Conservation (phyloP, 2,113 vertebrate species). For the Grammomys surdaster region DNA sequence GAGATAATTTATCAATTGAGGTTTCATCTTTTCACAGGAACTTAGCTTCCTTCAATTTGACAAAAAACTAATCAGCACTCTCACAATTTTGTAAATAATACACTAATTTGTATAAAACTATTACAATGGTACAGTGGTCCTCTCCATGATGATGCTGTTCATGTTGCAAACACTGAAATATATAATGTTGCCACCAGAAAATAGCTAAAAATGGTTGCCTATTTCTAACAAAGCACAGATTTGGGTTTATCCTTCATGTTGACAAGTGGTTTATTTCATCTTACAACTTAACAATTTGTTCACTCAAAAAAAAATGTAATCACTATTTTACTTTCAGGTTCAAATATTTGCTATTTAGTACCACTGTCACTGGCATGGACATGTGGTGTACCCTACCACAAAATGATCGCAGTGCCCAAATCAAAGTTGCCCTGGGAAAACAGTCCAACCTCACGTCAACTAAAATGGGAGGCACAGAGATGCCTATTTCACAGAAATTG, state of each 20-base stretch:
- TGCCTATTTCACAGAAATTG: background rate
- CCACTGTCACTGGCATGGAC: background rate
- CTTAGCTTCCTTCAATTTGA: background rate
- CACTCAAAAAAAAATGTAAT: background rate
- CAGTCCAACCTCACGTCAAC: background rate
- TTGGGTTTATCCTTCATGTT: background rate
- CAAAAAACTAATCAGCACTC: background rate
- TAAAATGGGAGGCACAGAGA: background rate
- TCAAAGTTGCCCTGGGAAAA: background rate
- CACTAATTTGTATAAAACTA: background rate
- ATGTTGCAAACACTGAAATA: background rate
- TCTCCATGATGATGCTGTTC: background rate
- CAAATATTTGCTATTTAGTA: background rate
- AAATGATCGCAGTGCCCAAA: background rate
- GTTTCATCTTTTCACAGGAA: background rate
- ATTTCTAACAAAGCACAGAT: background rate
- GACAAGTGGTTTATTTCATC: conserved; percentile 47
- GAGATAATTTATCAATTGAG: background rate
- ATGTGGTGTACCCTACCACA: background rate
- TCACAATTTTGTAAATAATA: background rate
- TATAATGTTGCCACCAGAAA: background rate
- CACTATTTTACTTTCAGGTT: conserved; percentile 40
- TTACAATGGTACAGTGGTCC: background rate
- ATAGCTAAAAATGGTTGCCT: background rate
- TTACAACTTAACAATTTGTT: background rate